A percentile compares a stretch with the other conserved stretches of the same genome.
Conservation (phyloP, 2,888 invertebrate genomes). For the Zygaena filipendulae region DNA sequence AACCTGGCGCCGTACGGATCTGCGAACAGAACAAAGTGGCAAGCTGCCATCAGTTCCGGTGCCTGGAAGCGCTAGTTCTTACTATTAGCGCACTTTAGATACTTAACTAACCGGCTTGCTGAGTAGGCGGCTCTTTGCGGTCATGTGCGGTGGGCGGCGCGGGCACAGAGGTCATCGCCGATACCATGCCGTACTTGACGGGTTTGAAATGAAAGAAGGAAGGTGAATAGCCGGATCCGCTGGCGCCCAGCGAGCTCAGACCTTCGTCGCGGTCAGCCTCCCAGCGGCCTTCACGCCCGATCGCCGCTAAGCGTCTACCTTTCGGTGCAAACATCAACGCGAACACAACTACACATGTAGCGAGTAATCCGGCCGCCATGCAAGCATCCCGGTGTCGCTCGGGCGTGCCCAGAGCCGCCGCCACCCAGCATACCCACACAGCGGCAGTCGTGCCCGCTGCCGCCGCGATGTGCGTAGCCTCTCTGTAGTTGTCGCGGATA, state of each 20-base stretch:
- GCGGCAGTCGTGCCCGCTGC: constrained; percentile 88
- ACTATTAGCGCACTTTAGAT: constrained; percentile 59
- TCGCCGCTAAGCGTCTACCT: constrained; percentile 90
- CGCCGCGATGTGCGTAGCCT: constrained; percentile 91
- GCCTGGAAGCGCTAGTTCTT: constrained; percentile 55
- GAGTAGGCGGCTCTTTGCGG: constrained; percentile 66
- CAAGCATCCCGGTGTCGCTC: constrained; percentile 88
- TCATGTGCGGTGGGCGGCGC: constrained; percentile 51
- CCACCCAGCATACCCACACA: constrained; percentile 86
- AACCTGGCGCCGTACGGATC: constrained; percentile 57
- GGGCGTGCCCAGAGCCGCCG: constrained; percentile 82
- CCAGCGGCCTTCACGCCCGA: constrained; percentile 89
- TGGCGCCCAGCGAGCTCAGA: constrained; percentile 80
- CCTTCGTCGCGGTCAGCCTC: constrained; percentile 86
- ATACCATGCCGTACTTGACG: constrained; percentile 79
- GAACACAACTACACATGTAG: constrained; percentile 87
- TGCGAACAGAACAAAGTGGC: constrained; percentile 45
- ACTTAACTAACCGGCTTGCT: constrained; percentile 70
- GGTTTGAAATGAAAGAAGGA: constrained; percentile 95
- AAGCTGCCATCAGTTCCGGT: constrained; percentile 31
- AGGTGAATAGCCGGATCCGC: constrained; percentile 87
- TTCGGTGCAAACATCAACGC: constrained; percentile 95
- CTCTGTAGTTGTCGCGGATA: constrained; percentile 92
- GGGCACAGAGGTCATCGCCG: constrained; percentile 49
- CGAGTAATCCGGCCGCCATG: constrained; percentile 88